phyloP scores from a whole-genome alignment of 1,140 invertebrate species.

The Drosophila subpulchrella region DNA sequence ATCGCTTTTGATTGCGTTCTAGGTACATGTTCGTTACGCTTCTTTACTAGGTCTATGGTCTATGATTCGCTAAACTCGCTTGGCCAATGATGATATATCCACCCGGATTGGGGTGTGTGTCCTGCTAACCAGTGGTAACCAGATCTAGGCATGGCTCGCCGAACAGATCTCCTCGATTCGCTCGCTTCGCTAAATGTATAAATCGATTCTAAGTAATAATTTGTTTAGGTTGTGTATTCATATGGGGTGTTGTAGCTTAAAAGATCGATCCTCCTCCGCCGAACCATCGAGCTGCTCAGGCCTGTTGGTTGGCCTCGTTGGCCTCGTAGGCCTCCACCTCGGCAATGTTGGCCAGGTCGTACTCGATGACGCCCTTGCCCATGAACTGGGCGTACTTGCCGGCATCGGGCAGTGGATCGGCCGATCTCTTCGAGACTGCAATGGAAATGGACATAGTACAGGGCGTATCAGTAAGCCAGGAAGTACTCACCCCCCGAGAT shows the following conservation, averaged over 20 bases:
- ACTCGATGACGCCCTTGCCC: constrained; percentile 89
- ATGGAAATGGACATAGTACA: constrained; percentile 48
- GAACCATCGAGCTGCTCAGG: constrained; percentile 10
- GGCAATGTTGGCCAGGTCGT: constrained; percentile 89
- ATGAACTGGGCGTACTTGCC: constrained; percentile 91
- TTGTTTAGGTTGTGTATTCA: constrained; percentile 43
- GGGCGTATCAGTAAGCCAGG: not conserved
- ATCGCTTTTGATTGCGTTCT: constrained; percentile 80
- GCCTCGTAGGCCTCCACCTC: constrained; percentile 79
- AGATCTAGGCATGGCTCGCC: constrained; percentile 23
- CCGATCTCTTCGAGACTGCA: constrained; percentile 90
- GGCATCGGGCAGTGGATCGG: constrained; percentile 84
- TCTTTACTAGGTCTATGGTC: constrained; percentile 44
- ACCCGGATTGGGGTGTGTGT: constrained; percentile 3
- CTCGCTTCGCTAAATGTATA: constrained; percentile 55
- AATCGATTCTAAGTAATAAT: constrained; percentile 65
- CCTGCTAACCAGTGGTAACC: constrained; percentile 23
- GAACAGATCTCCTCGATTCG: constrained; percentile 20
- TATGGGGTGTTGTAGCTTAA: constrained; percentile 56
- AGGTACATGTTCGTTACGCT: constrained; percentile 67
- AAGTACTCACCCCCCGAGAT: constrained; percentile 85
- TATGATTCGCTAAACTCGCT: constrained; percentile 26
- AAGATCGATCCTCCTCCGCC: constrained; percentile 32
- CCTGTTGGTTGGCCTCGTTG: constrained; percentile 39
- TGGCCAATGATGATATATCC: constrained; percentile 46